A percentile compares a stretch with the other conserved stretches of the same genome.
These are phyloP conservation scores for Ichneumon xanthorius DNA, from an alignment of 2,888 invertebrate genomes.

Conservation along the genomic window DNA sequence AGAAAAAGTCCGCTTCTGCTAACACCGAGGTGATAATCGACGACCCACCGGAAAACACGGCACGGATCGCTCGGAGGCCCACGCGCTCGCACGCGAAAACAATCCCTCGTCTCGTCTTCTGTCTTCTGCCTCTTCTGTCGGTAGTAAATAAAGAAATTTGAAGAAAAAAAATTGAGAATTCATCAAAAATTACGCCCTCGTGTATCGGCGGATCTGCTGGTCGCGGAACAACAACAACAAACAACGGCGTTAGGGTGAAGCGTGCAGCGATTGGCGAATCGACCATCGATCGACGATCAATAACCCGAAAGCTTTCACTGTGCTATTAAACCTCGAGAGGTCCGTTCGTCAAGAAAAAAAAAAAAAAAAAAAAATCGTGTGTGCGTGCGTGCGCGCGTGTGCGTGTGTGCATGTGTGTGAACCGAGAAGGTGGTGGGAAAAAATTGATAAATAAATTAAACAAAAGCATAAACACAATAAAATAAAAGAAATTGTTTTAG, in stretches of 20 bases:
- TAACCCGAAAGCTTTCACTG: not conserved
- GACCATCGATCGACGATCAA: no score
- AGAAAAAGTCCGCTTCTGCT: no score
- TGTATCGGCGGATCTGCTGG: no score
- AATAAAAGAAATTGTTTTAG: not conserved
- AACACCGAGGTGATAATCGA: not conserved
- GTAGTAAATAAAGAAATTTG: not conserved
- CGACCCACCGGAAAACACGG: not conserved
- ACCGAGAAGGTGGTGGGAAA: not conserved
- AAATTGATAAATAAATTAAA: not conserved
- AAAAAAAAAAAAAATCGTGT: not conserved
- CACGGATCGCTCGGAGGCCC: conserved; percentile 33
- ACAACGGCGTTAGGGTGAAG: no score
- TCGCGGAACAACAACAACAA: no score
- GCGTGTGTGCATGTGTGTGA: not conserved
- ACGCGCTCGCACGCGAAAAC: conserved; percentile 37
- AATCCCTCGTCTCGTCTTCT: conserved; percentile 11
- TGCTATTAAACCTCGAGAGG: not conserved
- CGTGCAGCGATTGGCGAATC: no score
- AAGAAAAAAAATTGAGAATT: not conserved
- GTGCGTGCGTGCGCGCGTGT: conserved; percentile 9
- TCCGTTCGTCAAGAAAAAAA: not conserved
- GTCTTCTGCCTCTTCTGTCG: conserved; percentile 42
- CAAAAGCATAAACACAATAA: not conserved
- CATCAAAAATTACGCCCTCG: no score